Evolutionary conservation across 2,888 invertebrate species (phyloP), one percentile per base, ranked within the genome.

Genomic region (Diarsia dahlii): DNA sequence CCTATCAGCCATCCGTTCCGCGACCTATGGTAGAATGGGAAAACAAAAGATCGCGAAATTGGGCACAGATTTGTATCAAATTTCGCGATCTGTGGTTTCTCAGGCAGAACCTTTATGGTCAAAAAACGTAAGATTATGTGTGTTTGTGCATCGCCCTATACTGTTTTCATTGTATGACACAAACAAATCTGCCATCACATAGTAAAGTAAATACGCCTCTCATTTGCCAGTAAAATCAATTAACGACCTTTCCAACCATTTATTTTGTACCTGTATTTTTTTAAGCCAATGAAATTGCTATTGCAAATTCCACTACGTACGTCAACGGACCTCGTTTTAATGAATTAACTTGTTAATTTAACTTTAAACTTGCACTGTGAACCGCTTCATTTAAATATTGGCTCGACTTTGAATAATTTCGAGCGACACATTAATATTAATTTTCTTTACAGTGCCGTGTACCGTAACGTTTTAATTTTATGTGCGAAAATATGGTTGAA

Each of bases 321-420:
- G 86, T 82, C 86, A 83, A 56, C 64, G 34, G 20, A 34, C 58
- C 71, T 71, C 76, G 58, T 75, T 84, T 75, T 39, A 80, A 68
- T 45, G 66, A 77, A 80, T 86, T 73, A 86, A 80, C 67, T 74
- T 76, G 76, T 86, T 72, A 80, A 76, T 86, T 80, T 72, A 50
- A 76, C 54, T 82, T 78, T 67, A 68, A 83, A 86, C 69, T 74
- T 86, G 81, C 86, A 80, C 84, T 71, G 71, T 71, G 76, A 86
- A 84, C 84, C 71, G 64, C 63, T 58, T 60, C 13, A 82, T 86
- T 85, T 79, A 74, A 84, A 83, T 84, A 86, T 71, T 64, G 66
- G 48, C 58, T 52, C 18, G 54, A 64, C 66, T 85, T 79, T 78
- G 84, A 83, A 85, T 83, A 74, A 82, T 74, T 84, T 74, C 45